A percentile compares a stretch with the other conserved stretches of the same genome.
Conservation (phyloP, 1,140 invertebrate species). For the Epicauta chinensis region DNA sequence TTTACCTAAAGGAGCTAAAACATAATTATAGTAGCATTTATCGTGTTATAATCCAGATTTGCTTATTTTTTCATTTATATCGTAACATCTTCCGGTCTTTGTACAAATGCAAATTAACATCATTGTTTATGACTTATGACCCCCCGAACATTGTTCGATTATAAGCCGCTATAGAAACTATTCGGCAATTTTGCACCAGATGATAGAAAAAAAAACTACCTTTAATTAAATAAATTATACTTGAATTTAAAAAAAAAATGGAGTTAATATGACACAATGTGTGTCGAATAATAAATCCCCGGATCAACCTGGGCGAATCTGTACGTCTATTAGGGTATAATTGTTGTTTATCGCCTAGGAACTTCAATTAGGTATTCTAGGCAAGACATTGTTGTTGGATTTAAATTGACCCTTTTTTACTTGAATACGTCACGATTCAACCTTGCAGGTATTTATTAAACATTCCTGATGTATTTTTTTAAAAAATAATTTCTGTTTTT, state of each 20-base stretch:
- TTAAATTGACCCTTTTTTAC: constrained; percentile 12
- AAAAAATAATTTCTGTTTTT: too few species aligned
- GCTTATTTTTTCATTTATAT: constrained; percentile 1
- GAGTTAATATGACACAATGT: constrained; percentile 8
- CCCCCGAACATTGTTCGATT: not conserved
- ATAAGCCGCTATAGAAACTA: too few species aligned
- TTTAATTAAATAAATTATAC: too few species aligned
- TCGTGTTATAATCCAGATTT: constrained; percentile 2
- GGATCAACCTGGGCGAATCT: constrained; percentile 15
- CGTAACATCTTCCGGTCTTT: constrained; percentile 11
- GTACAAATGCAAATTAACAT: constrained; percentile 9
- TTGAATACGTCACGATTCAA: constrained; percentile 10
- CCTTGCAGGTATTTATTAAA: not conserved
- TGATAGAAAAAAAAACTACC: too few species aligned
- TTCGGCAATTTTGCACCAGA: too few species aligned
- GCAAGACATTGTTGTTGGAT: constrained; percentile 10
- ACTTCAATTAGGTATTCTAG: constrained; percentile 16
- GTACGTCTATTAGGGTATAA: constrained; percentile 16
- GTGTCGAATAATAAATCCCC: constrained; percentile 10
- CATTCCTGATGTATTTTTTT: too few species aligned
- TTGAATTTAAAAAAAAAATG: not conserved
- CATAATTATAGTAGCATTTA: constrained; percentile 6
- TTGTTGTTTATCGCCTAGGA: constrained; percentile 17
- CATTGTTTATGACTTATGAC: constrained; percentile 12
- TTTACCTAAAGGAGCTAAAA: too few species aligned